These are phyloP conservation scores for Dioctria rufipes DNA, from an alignment of 2,888 invertebrate genomes.

Conservation along the genomic window DNA sequence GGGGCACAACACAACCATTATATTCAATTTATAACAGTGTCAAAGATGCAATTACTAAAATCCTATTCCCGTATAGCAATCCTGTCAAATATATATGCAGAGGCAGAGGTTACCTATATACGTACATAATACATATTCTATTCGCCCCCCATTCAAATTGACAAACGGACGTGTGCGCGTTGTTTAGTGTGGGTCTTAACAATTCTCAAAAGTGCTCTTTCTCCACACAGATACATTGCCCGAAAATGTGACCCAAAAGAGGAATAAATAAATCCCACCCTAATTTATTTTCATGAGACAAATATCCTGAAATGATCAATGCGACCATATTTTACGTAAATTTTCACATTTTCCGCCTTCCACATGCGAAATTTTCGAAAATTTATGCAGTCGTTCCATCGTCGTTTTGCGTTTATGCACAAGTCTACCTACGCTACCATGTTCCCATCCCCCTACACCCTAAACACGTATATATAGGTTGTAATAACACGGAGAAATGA, in stretches of 20 bases:
- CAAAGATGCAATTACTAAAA: not conserved
- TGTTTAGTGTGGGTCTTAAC: constrained; percentile 11
- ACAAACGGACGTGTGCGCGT: not conserved
- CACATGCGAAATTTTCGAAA: constrained; percentile 34
- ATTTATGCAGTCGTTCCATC: constrained; percentile 43
- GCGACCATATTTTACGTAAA: constrained; percentile 49
- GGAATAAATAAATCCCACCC: constrained; percentile 46
- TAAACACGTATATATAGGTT: not conserved
- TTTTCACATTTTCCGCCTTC: constrained; percentile 40
- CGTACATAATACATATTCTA: not conserved
- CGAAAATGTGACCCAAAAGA: constrained; percentile 43
- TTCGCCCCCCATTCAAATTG: not conserved
- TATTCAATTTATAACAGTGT: not conserved
- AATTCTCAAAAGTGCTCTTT: constrained; percentile 4
- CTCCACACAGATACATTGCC: not conserved
- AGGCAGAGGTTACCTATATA: not conserved
- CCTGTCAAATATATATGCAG: not conserved
- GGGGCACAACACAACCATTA: not conserved
- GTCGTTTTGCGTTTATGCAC: constrained; percentile 1
- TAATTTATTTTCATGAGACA: constrained; percentile 53
- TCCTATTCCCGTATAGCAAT: no score
- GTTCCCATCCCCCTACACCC: not conserved
- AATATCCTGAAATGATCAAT: constrained; percentile 47
- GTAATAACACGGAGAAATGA: constrained; percentile 30
- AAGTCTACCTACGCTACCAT: not conserved